Evolutionary conservation across 2,113 vertebrate genomes (phyloP).

Genomic region (Seriola quinqueradiata): DNA sequence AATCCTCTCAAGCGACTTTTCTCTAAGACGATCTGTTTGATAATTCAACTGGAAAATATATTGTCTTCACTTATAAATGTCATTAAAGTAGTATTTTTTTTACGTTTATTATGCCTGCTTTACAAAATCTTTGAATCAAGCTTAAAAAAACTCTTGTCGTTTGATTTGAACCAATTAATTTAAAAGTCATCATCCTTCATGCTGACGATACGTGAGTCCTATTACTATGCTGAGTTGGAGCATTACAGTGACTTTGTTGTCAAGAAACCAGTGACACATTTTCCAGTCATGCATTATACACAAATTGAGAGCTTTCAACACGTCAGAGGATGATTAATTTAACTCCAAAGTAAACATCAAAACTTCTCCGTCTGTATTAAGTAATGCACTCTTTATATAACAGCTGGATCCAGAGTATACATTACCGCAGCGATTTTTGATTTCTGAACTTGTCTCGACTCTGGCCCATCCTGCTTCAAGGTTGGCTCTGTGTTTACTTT

Average conservation of each 20-base stretch:
- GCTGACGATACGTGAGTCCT: constrained; percentile 30
- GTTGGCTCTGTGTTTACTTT: constrained; percentile 42
- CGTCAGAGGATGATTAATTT: constrained; percentile 23
- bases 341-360: constrained; percentile 37
- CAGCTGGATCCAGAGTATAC: neutral
- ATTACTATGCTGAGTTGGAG: constrained; percentile 35
- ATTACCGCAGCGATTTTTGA: neutral
- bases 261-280: constrained; percentile 2
- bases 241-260: constrained; percentile 36
- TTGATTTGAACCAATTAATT: constrained; percentile 52
- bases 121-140: neutral
- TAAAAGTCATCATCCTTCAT: constrained; percentile 33
- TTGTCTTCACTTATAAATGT: neutral
- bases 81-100: neutral
- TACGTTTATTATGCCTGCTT: neutral
- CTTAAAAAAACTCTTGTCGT: neutral
- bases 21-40: neutral
- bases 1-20: neutral
- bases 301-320: constrained; percentile 40
- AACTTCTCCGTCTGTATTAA: neutral
- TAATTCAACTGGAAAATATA: constrained; percentile 35
- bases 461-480: constrained; percentile 1
- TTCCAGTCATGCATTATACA: constrained; percentile 7
- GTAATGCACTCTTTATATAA: neutral
- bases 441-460: neutral